Evolutionary conservation across 2,113 vertebrate genomes (phyloP), one percentile per base, ranked within the genome.

Genomic region (Nothoprocta perdicaria): DNA sequence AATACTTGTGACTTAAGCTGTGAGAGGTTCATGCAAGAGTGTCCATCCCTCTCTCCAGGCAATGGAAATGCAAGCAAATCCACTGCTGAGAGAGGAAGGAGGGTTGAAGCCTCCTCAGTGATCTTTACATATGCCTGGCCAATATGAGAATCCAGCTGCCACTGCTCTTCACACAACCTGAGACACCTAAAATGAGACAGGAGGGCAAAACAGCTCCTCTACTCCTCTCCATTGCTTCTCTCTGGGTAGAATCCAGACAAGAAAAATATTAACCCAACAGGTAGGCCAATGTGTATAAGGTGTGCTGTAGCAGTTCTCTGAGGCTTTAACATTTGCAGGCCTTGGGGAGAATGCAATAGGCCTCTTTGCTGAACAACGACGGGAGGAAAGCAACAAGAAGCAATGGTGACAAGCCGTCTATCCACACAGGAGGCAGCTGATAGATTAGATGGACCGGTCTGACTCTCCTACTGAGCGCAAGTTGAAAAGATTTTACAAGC

Each of bases 401-500:
- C 48, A 48, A 50, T 11, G 43, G 40, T 63, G 61, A 83, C 40
- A n/a, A 29, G n/a, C 68, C 35, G n/a, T 27, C n/a, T 72, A 35
- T 68, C 17, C 67, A 61, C 15, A 41, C 12, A 27, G 14, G 16
- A 92, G 35, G 48, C 29, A 89, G 66, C 6, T 93, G 76, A 93
- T 66, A 21, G 35, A 46, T 92, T 31, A 86, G 61, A 75, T 17
- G 89, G 74, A 91, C 12, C 53, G 55, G 61, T 68, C 46, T 88
- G 74, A 88, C 48, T 93, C 35, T 66, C 33, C 26, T 84, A 53
- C 43, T 15, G 33, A 61, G 76, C 23, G 53, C 40, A 58, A 45
- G 45, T 83, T 78, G 84, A 40, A n/a, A 80, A 83, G 69, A 73
- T 60, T 89, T 85, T 89, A 84, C 45, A 62, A 84, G 68, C 85